Conservation (phyloP, 2,888 invertebrate species). For the Quadriops clusia region DNA sequence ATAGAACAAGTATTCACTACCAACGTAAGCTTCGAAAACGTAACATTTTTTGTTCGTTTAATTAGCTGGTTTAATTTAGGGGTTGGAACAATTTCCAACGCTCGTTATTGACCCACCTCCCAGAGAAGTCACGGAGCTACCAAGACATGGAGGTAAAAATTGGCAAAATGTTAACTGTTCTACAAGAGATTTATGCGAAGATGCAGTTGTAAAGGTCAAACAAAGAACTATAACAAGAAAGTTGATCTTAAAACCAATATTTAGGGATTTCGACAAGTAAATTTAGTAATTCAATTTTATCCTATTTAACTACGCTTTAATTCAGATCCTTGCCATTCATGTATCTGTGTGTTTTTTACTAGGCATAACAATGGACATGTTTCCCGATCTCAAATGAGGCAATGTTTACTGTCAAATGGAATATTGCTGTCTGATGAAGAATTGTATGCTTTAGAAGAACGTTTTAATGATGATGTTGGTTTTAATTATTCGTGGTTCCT, state of each 20-base stretch:
- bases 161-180: slow-evolving; percentile 36
- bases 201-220: slow-evolving; percentile 50
- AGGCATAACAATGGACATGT: slow-evolving; percentile 64
- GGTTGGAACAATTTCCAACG: slow-evolving; percentile 55
- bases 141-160: slow-evolving; percentile 37
- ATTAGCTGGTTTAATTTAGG: slow-evolving; percentile 18
- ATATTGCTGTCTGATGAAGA: slow-evolving; percentile 55
- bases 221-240: slow-evolving; percentile 48
- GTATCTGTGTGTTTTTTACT: slow-evolving; percentile 10
- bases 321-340: background rate
- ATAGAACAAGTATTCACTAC: slow-evolving; percentile 51
- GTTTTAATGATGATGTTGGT: slow-evolving; percentile 62
- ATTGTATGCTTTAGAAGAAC: slow-evolving; percentile 52
- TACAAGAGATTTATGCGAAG: slow-evolving; percentile 45
- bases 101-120: slow-evolving; percentile 46
- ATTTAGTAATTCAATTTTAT: slow-evolving; percentile 11
- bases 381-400: slow-evolving; percentile 54
- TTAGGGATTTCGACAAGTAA: slow-evolving; percentile 60
- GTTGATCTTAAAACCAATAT: slow-evolving; percentile 54
- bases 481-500: slow-evolving; percentile 63
- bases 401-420: slow-evolving; percentile 55
- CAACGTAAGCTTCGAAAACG: slow-evolving; percentile 21
- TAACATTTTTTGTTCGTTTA: slow-evolving; percentile 2
- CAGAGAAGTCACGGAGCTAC: slow-evolving; percentile 38
- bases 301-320: background rate